phyloP scores from a whole-genome alignment of 2,113 vertebrate genomes.

The Siniperca chuatsi region DNA sequence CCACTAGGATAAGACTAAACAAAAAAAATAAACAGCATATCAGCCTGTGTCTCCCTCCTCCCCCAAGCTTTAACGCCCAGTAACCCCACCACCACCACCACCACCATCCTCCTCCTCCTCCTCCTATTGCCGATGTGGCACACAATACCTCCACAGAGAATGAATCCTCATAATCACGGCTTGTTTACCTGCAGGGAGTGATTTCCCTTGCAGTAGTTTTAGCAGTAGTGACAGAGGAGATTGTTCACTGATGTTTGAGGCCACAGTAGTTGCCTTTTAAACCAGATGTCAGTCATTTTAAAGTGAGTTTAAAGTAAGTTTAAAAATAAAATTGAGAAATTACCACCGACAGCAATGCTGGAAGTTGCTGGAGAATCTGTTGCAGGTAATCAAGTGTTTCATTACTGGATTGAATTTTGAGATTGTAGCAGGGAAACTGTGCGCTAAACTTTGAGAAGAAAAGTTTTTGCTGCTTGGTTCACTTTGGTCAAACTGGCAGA shows the following conservation, averaged over 20 bases:
- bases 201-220: slow-evolving; percentile 28
- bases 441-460: neutral
- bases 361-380: neutral
- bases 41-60: slow-evolving; percentile 35
- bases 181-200: slow-evolving; percentile 49
- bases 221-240: slow-evolving; percentile 17
- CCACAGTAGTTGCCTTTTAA: neutral
- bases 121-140: slow-evolving; percentile 92
- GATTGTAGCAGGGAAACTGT: no score
- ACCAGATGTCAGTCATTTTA: neutral
- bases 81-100: neutral
- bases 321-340: neutral
- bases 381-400: neutral
- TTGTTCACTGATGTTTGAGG: neutral
- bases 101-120: slow-evolving; percentile 48
- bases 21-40: neutral
- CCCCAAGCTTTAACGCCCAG: slow-evolving; percentile 44
- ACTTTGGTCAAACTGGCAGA: neutral
- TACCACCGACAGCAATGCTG: neutral
- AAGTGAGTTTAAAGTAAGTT: neutral
- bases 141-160: slow-evolving; percentile 81
- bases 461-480: neutral
- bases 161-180: slow-evolving; percentile 18
- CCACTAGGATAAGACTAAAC: neutral
- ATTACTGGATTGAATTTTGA: neutral